Evolutionary conservation across 2,888 invertebrate genomes (phyloP), one percentile per base, ranked within the genome.

Genomic region (Agriopis leucophaearia): DNA sequence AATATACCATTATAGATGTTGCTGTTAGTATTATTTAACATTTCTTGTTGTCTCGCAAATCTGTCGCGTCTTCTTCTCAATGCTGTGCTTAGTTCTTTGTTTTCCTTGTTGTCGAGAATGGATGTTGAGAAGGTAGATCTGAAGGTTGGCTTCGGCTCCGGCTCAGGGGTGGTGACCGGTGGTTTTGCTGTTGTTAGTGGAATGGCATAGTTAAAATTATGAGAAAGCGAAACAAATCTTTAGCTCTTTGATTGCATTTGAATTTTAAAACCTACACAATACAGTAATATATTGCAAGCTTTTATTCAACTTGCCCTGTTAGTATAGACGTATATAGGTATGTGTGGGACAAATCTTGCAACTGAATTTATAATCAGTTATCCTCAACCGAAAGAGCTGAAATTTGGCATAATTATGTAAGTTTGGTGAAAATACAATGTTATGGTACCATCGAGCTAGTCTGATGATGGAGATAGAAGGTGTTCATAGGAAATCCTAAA

Each of bases 31-130:
- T 85, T 88, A 58, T 88, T 92, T 9, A 92, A 76, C 70, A 93
- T 80, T 89, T 97, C 97, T 83, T 97, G 95, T 84, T 98, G 98
- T 71, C 98, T 95, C 78, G 97, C 97, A 54, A 96, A 97, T 73
- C 98, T 95, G 82, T 98, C 97, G 70, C 97, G 94, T 70, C 98
- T 94, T 78, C 97, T 95, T 79, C 97, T 95, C 72, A 98, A 92
- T 61, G 97, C 97, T 52, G 98, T 96, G 38, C 96, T 97, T 38
- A 98, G 96, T 78, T 97, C 98, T 81, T 96, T 96, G 80, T 87
- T 90, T 54, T 93, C 92, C 68, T 90, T 91, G 62, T 86, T 87
- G 47, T 91, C 90, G 70, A 85, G 74, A 54, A 90, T 83, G 1
- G 88, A 77, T 3, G 91, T 88, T 69, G 88, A 74, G 68, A 81